Base-by-base conservation (phyloP, 2,113 vertebrate species). In the Zosterops borbonicus region DNA sequence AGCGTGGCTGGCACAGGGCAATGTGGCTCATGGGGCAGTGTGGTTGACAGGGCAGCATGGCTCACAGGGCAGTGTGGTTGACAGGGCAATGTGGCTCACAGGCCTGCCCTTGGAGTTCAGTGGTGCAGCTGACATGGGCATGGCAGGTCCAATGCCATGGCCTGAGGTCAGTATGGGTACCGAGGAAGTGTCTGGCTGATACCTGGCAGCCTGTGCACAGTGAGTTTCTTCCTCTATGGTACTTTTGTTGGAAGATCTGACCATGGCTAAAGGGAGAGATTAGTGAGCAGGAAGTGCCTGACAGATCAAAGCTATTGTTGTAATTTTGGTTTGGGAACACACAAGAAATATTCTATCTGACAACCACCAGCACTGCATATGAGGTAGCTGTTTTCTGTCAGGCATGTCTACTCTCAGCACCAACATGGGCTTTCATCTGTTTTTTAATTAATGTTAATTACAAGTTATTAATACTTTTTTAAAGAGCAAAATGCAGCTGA, bases 391-490 rank as follows among this genome's bases (percentile, higher is more conserved):
- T 92, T 92, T 92, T 92, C 64, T 96, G 80, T 94, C 94, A 96
- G 90, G 83, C 11, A 0, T 88, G 75, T 87, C 80, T 94, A 15
- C 60, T 83, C 35, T 83, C 69, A 91, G 60, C 89, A 95, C 64
- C 76, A 84, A 83, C 52, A 37, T 39, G 52, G 76, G 68, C 69
- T 97, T 95, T 96, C 80, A 94, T 96, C 94, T 91, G 23, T 84
- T 55, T 88, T 91, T 91, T 87, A 96, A 97, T 96, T 91, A 91
- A 41, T 59, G 65, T 64, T 95, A 95, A 97, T 97, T 96, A 83
- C 58, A 73, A 83, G 77, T 89, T 78, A 81, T 81, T 94, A 89
- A 33, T 96, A 69, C 91, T 92, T 94, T 75, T 83, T 80, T 9
- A 13, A 73, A 23, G 52, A 87, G 69, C 6, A 73, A 94, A 96